These are phyloP conservation scores for Julus scandinavius DNA, from an alignment of 2,888 invertebrate genomes.

Conservation along the genomic window DNA sequence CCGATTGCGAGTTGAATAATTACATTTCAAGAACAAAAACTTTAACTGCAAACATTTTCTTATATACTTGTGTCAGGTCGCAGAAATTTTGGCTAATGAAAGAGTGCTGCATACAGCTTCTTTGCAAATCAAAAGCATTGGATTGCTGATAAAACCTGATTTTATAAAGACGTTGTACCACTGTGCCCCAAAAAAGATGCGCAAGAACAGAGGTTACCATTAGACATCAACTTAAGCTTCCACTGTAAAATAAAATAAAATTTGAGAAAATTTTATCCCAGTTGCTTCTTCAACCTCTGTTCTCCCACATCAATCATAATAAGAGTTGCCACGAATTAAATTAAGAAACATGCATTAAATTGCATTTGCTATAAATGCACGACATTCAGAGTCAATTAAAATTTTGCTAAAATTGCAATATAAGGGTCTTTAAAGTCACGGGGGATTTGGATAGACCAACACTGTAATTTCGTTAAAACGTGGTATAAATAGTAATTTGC, in stretches of 20 bases:
- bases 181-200: not conserved
- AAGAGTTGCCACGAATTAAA: slow-evolving; percentile 33
- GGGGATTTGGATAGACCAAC: not conserved
- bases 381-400: not conserved
- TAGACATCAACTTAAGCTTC: not conserved
- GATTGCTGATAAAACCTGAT: too few relatives aligned
- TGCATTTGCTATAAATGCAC: not conserved
- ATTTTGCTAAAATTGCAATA: not conserved
- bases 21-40: too few relatives aligned
- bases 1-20: too few relatives aligned
- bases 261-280: not conserved
- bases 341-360: slow-evolving; percentile 1
- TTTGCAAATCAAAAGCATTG: too few relatives aligned
- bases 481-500: slow-evolving; percentile 26
- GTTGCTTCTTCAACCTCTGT: not conserved
- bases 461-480: slow-evolving; percentile 37
- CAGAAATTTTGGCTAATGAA: too few relatives aligned
- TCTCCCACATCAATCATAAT: slow-evolving; percentile 21
- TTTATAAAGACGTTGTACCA: too few relatives aligned
- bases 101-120: too few relatives aligned
- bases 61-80: too few relatives aligned
- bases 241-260: not conserved
- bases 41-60: too few relatives aligned
- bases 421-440: not conserved
- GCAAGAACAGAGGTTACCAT: not conserved